These are phyloP conservation scores for Aegithalos caudatus DNA, from an alignment of 2,113 vertebrate genomes.

Conservation along the genomic window DNA sequence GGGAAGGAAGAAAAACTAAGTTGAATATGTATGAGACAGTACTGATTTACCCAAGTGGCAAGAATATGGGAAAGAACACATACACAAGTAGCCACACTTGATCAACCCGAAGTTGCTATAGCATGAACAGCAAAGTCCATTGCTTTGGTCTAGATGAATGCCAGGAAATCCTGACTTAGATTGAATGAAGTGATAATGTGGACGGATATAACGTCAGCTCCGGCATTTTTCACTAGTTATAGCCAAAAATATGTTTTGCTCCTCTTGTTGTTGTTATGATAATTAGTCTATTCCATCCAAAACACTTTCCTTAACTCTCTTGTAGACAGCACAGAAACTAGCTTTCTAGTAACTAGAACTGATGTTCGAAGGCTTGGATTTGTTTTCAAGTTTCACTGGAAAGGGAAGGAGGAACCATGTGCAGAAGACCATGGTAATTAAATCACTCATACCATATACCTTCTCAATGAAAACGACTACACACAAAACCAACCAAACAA, in stretches of 20 bases:
- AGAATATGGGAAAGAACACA: background rate
- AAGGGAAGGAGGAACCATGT: background rate
- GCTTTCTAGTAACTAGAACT: background rate
- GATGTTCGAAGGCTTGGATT: background rate
- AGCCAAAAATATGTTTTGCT: conserved; percentile 24
- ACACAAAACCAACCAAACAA: background rate
- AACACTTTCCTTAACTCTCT: background rate
- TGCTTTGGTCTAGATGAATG: conserved; percentile 32
- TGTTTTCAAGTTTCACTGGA: background rate
- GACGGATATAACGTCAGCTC: conserved; percentile 29
- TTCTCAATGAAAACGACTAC: background rate
- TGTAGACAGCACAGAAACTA: background rate
- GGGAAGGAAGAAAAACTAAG: background rate
- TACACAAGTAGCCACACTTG: background rate
- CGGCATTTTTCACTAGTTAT: conserved; percentile 19
- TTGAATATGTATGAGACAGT: background rate
- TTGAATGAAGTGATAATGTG: conserved; percentile 5
- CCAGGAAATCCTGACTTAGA: conserved; percentile 66
- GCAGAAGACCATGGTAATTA: background rate
- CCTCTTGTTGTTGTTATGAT: background rate
- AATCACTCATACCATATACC: background rate
- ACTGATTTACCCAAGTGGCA: background rate
- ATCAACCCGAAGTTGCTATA: background rate
- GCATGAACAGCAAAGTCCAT: conserved; percentile 7
- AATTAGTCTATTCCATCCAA: background rate